Conservation (phyloP, 2,888 invertebrate species). For the Agriopis leucophaearia region DNA sequence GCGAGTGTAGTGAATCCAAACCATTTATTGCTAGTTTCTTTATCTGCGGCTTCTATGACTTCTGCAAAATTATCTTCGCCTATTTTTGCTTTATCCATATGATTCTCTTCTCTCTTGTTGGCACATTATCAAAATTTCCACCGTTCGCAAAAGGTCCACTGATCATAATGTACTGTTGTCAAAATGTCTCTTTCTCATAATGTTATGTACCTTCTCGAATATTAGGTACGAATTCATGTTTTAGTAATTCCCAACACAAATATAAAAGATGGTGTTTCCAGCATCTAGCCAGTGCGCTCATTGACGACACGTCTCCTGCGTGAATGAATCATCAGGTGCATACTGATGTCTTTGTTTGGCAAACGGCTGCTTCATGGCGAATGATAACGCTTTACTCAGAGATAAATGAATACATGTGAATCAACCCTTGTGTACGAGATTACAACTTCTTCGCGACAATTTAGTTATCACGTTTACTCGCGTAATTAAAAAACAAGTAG, state of each 20-base stretch:
- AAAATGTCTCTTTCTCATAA: no score
- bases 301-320: constrained; percentile 32
- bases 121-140: no score
- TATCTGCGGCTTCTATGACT: neutral
- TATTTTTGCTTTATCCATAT: neutral
- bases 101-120: no score
- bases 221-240: neutral
- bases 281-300: constrained; percentile 33
- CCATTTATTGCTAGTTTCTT: neutral
- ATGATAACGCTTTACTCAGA: constrained; percentile 32
- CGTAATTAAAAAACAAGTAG: neutral
- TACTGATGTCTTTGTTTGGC: constrained; percentile 36
- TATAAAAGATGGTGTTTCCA: constrained; percentile 15
- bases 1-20: neutral
- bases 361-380: constrained; percentile 28
- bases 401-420: constrained; percentile 26
- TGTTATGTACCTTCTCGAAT: neutral
- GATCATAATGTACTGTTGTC: no score
- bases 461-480: neutral
- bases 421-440: constrained; percentile 23
- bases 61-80: neutral
- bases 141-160: no score
- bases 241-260: constrained; percentile 9
- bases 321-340: constrained; percentile 37
- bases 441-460: constrained; percentile 13